Percentiles rank a stretch among this genome's conserved stretches.
Conservation (phyloP, 1,140 invertebrate species). For the Pteromalus puparum region DNA sequence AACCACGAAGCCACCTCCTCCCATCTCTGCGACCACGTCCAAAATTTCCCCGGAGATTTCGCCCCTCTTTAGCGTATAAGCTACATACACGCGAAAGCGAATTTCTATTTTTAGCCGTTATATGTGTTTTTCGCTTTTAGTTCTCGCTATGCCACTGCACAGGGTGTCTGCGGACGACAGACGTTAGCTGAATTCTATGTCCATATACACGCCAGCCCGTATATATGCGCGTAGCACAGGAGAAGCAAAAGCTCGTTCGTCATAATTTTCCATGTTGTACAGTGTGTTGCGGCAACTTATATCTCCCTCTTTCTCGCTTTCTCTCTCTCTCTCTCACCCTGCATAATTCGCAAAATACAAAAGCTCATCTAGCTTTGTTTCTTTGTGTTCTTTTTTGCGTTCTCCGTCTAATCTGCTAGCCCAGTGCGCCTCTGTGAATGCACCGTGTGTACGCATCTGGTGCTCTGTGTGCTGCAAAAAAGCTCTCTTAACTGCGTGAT, state of each 20-base stretch:
- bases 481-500: not conserved
- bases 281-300: slow-evolving; percentile 15
- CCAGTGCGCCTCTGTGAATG: not conserved
- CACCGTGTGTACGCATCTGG: not conserved
- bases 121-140: not conserved
- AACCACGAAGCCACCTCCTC: not conserved
- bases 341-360: slow-evolving; percentile 5
- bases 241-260: slow-evolving; percentile 9
- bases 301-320: not conserved
- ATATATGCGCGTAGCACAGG: not conserved
- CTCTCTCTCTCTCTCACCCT: not conserved
- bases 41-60: slow-evolving; percentile 4
- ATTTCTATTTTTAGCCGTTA: not conserved
- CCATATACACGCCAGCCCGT: not conserved
- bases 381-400: not conserved
- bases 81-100: not conserved
- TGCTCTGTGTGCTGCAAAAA: not conserved
- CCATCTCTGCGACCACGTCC: not conserved
- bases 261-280: slow-evolving; percentile 21
- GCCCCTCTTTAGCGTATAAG: not conserved
- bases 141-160: not conserved
- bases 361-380: not conserved
- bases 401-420: not conserved
- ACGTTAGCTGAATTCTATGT: not conserved
- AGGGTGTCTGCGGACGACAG: not conserved